These are phyloP conservation scores for Calliphora vomitoria DNA, from an alignment of 2,888 invertebrate genomes.

Conservation along the genomic window DNA sequence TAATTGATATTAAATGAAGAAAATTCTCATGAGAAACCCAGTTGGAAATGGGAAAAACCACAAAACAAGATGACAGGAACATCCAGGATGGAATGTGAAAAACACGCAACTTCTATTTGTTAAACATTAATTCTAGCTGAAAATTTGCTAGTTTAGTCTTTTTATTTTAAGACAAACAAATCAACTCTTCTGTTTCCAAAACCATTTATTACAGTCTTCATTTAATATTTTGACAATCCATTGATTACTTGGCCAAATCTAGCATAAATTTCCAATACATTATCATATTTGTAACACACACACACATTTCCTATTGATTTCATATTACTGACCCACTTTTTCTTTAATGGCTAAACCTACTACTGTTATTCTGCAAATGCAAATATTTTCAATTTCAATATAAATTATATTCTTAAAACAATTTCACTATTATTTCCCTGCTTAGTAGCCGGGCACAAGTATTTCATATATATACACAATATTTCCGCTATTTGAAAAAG, in stretches of 20 bases:
- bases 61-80: neutral
- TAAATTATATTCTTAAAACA: constrained; percentile 41
- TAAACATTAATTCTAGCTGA: too few relatives aligned
- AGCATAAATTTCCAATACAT: neutral
- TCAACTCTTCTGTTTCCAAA: neutral
- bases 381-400: constrained; percentile 67
- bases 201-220: neutral
- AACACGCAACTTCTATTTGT: neutral
- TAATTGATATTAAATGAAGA: neutral
- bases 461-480: too few relatives aligned
- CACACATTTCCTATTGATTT: neutral
- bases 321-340: constrained; percentile 48
- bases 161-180: neutral
- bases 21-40: constrained; percentile 50
- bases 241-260: neutral
- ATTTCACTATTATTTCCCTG: constrained; percentile 51
- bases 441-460: constrained; percentile 18
- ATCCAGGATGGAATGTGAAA: neutral
- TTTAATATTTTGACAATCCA: neutral
- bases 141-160: neutral
- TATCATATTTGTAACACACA: neutral
- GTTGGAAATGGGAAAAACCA: constrained; percentile 26
- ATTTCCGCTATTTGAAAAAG: neutral
- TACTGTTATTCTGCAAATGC: constrained; percentile 28
- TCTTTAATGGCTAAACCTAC: constrained; percentile 22